Base-by-base conservation (phyloP, 2,888 invertebrate species). In the Eurytoma californica region DNA sequence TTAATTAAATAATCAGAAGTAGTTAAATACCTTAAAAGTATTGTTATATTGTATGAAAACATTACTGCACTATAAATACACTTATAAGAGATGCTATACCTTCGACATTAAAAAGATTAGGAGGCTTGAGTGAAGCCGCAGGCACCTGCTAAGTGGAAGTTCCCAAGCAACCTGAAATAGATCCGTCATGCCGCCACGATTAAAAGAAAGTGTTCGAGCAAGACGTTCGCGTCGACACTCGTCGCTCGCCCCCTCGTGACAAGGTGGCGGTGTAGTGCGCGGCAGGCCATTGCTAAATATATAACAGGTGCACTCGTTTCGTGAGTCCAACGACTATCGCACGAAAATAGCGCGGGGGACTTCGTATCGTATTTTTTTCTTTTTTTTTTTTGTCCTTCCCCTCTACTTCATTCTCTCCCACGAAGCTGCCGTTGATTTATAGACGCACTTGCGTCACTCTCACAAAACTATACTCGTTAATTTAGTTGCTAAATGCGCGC, bases 111-210 rank as follows among this genome's bases (percentile, higher is more conserved):
- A 66, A 20, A 7, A 24, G 51, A 28, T 5, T 18, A 49, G 1
- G 24, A 47, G 58, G 13, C 9, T 4, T 20, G 68, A 47, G 61
- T 39, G 18, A 30, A 69, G 61, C 30, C 30, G 49, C 58, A 81
- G 86, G 86, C 88, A 88, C 88, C 87, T 88, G 88, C 88, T 84
- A 80, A 85, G 86, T 84, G 85, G 55, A 49, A 39, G 84, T 88
- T 88, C 88, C 87, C 88, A 88, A 86, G 88, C 86, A 83, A 83
- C 85, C 84, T 83, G 82, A 88, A 87, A 88, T 88, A 88, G 86
- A 83, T 80, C 63, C 57, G 66, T 66, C 69, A 63, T 61, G 60
- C 49, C 51, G 51, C 24, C 72, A 67, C 77, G 85, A 84, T 85
- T 85, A 86, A 85, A 67, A 73, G 55, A 75, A 69, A 69, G 82